These are phyloP conservation scores for Drosophila sp. DNA, from an alignment of 1,140 invertebrate species.

Conservation along the genomic window DNA sequence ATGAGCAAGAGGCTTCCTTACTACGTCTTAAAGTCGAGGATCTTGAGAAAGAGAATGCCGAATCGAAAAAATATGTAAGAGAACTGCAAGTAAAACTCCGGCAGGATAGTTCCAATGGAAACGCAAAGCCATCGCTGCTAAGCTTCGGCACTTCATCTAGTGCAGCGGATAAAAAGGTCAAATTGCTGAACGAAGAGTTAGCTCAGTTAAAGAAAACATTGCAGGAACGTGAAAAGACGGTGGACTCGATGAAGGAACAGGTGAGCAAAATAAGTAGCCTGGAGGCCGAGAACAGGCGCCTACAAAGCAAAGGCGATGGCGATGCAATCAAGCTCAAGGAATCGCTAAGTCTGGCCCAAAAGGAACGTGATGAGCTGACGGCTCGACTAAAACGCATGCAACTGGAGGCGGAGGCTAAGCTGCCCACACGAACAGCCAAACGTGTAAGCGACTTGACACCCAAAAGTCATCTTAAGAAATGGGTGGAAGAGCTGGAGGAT, in stretches of 20 bases:
- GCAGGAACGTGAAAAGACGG: slow-evolving; percentile 92
- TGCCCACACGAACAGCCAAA: slow-evolving; percentile 69
- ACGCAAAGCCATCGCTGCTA: slow-evolving; percentile 57
- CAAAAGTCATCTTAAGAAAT: slow-evolving; percentile 79
- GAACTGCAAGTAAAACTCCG: slow-evolving; percentile 89
- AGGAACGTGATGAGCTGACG: slow-evolving; percentile 68
- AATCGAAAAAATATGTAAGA: slow-evolving; percentile 89
- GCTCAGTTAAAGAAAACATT: slow-evolving; percentile 89
- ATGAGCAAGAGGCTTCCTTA: slow-evolving; percentile 93
- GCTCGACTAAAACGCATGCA: slow-evolving; percentile 68
- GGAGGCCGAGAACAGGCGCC: slow-evolving; percentile 89
- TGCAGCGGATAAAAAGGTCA: slow-evolving; percentile 88
- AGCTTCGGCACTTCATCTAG: slow-evolving; percentile 55
- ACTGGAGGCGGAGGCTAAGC: slow-evolving; percentile 63
- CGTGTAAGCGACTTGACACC: slow-evolving; percentile 76
- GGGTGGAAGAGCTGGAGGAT: slow-evolving; percentile 81
- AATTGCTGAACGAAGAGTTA: slow-evolving; percentile 89
- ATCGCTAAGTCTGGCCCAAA: slow-evolving; percentile 50
- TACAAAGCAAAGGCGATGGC: slow-evolving; percentile 55
- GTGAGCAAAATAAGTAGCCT: slow-evolving; percentile 87
- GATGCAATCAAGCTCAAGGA: slow-evolving; percentile 73
- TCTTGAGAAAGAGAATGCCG: slow-evolving; percentile 91
- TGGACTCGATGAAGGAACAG: slow-evolving; percentile 89
- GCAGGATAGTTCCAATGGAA: slow-evolving; percentile 71
- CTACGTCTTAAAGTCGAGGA: slow-evolving; percentile 92